phyloP scores from a whole-genome alignment of 2,113 vertebrate genomes.

The Taurulus bubalis region DNA sequence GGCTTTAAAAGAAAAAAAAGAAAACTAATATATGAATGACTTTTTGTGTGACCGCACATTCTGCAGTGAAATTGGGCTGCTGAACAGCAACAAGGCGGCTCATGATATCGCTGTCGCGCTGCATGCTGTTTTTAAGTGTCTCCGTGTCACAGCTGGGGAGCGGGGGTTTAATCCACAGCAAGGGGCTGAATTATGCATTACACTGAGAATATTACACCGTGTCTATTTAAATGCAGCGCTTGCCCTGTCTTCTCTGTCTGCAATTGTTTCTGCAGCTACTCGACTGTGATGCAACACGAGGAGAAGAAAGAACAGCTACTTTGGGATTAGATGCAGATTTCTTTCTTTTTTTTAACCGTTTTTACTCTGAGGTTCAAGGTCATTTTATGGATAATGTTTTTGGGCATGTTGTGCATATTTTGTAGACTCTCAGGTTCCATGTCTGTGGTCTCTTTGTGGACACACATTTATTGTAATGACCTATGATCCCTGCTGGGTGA shows the following conservation, averaged over 20 bases:
- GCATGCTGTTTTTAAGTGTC: conserved; percentile 69
- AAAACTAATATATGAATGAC: conserved; percentile 16
- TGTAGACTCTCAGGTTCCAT: background rate
- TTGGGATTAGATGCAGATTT: background rate
- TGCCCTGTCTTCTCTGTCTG: conserved; percentile 34
- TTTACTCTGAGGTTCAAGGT: background rate
- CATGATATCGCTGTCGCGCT: conserved; percentile 60
- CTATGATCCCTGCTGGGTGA: conserved; percentile 1
- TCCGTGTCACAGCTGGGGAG: conserved; percentile 70
- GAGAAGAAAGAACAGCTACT: conserved; percentile 6
- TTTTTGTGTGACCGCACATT: conserved; percentile 41
- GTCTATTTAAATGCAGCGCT: conserved; percentile 65
- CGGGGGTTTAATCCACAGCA: conserved; percentile 66
- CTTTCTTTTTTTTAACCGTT: background rate
- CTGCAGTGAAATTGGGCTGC: conserved; percentile 46
- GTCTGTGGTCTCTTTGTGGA: background rate
- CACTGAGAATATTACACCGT: conserved; percentile 67
- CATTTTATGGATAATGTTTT: background rate
- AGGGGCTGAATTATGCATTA: conserved; percentile 75
- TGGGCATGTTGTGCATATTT: background rate
- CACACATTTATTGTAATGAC: conserved; percentile 7
- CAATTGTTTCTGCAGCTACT: conserved; percentile 48
- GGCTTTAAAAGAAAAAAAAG: conserved; percentile 31
- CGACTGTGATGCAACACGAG: conserved; percentile 42
- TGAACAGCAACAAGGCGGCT: conserved; percentile 23